Base-by-base conservation (phyloP, 2,797 vertebrate genomes). In the Danio tinwini region DNA sequence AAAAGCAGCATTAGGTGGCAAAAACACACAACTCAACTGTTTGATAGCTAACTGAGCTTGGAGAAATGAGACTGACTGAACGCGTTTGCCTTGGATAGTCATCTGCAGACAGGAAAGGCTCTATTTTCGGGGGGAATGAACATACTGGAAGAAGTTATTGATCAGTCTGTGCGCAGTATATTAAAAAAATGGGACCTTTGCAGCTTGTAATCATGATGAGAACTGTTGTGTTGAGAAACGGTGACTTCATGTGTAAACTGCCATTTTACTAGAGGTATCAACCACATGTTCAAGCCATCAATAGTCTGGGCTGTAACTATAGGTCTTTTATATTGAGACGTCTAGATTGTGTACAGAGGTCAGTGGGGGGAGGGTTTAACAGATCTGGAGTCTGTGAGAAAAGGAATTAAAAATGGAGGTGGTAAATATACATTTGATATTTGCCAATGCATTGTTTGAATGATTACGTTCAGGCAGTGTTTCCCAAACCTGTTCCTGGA, bases 201-300 rank as follows among this genome's bases (percentile, higher is more conserved):
- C 53, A 37, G 55, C 55, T 59, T 73, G 55, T 58, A 59, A 73
- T 73, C 71, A 73, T n/a, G 40, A 73, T 16, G 53, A 73, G 53
- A 21, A 73, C 13, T 4, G 70, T n/a, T 37, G 52, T 72, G 55
- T 58, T 37, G 55, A 45, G 45, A 45, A 58, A 59, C 42, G 3
- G 40, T 7, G 19, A 47, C 47, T 59, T 21, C 11, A 40, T 58
- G 52, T 29, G 19, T 47, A 55, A 59, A 73, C 17, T 59, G 19
- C 42, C 4, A 59, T 59, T 73, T 73, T 37, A 59, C 42, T 29
- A 4, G 17, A 37, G 55, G 42, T n/a, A 70, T 70, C 68, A 71
- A 55, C 6, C 50, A 55, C 37, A 42, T 55, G 37, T 14, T 17
- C 50, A 42, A 42, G 50, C 50, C 50, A 14, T 71, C 68, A 42